Conservation (phyloP, 2,113 vertebrate species). For the Pitta sordida region DNA sequence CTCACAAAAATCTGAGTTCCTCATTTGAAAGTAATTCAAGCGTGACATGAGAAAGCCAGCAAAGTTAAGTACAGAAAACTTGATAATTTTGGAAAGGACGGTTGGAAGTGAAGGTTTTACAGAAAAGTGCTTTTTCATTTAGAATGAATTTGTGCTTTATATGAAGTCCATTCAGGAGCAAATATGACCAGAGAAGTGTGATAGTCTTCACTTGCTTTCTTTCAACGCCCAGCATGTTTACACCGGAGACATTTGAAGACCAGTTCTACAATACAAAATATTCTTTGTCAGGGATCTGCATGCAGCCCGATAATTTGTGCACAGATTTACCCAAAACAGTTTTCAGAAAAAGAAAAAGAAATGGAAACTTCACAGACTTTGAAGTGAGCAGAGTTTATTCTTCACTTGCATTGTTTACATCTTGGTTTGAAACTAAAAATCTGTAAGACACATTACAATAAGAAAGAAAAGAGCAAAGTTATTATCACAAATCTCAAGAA, state of each 20-base stretch:
- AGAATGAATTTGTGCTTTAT: not conserved
- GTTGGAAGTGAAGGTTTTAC: not conserved
- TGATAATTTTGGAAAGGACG: not conserved
- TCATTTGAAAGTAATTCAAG: not conserved
- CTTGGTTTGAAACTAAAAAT: not conserved
- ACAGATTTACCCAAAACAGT: not conserved
- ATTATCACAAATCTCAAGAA: conserved; percentile 39
- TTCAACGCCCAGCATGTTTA: not conserved
- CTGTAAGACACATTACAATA: conserved; percentile 19
- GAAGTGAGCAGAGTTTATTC: conserved; percentile 26
- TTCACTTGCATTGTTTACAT: conserved; percentile 18
- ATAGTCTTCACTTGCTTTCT: not conserved
- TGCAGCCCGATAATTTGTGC: not conserved
- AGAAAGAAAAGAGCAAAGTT: conserved; percentile 51
- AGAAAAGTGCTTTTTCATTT: not conserved
- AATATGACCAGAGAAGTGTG: not conserved
- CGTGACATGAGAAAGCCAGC: not conserved
- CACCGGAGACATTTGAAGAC: not conserved
- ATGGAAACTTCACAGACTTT: not conserved
- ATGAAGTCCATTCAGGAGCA: not conserved
- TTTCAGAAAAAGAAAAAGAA: not conserved
- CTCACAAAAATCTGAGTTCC: not conserved
- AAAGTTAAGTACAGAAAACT: not conserved
- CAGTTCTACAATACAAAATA: not conserved
- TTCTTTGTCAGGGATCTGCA: not conserved